These are phyloP conservation scores for Isaurus tuberculatus DNA, from an alignment of 92 coral and sea anemone species.

Conservation along the genomic window DNA sequence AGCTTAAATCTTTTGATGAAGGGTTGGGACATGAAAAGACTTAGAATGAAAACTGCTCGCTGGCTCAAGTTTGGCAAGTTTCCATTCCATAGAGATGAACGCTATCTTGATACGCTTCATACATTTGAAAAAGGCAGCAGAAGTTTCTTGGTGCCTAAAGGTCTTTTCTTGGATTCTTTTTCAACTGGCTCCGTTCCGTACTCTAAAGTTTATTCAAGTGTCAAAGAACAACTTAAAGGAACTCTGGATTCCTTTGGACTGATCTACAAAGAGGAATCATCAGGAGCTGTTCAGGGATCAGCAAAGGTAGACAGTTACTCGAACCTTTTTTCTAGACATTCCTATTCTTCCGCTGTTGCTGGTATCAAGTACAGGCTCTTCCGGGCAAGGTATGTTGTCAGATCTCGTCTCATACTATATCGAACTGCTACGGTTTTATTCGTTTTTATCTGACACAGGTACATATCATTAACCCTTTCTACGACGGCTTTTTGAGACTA, in stretches of 20 bases:
- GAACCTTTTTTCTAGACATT: neutral
- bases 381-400: slow-evolving; percentile 6
- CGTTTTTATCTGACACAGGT: too few relatives aligned
- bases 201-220: neutral
- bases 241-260: slow-evolving; percentile 21
- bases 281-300: slow-evolving; percentile 34
- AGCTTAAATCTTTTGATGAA: slow-evolving; percentile 25
- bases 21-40: slow-evolving; percentile 37
- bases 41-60: slow-evolving; percentile 27
- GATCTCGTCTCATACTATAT: too few relatives aligned
- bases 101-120: slow-evolving; percentile 11
- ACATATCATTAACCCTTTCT: too few relatives aligned
- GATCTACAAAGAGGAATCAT: neutral
- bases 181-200: slow-evolving; percentile 11
- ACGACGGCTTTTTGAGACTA: too few relatives aligned
- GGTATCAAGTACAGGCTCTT: slow-evolving; percentile 32
- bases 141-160: slow-evolving; percentile 27
- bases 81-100: slow-evolving; percentile 8
- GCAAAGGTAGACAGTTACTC: slow-evolving; percentile 3
- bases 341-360: slow-evolving; percentile 30
- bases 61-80: slow-evolving; percentile 30
- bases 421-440: too few relatives aligned
- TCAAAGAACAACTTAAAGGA: slow-evolving; percentile 22
- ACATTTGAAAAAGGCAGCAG: slow-evolving; percentile 23
- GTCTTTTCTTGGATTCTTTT: neutral